Conservation (phyloP, 2,888 invertebrate genomes). For the Idaea aversata region DNA sequence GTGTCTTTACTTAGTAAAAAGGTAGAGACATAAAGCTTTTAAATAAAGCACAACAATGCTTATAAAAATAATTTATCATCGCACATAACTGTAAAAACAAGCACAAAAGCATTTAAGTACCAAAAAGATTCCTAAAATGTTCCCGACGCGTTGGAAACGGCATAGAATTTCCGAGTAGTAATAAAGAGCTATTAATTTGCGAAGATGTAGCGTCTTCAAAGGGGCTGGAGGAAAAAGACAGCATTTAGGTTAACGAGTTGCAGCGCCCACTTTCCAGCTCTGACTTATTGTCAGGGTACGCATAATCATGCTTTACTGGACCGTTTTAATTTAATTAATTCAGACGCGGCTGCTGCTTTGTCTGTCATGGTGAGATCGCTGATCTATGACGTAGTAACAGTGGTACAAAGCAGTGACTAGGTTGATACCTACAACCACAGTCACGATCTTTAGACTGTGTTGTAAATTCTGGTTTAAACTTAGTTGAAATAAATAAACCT, state of each 20-base stretch:
- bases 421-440: not conserved
- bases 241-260: slow-evolving; percentile 47
- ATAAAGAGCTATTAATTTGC: slow-evolving; percentile 24
- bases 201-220: slow-evolving; percentile 11
- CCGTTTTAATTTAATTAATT: slow-evolving; percentile 13
- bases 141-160: slow-evolving; percentile 2
- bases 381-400: not conserved
- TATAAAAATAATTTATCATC: slow-evolving; percentile 3
- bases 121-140: slow-evolving; percentile 5
- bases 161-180: slow-evolving; percentile 16
- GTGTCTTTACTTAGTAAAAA: not conserved
- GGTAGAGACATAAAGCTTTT: not conserved
- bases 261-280: slow-evolving; percentile 18
- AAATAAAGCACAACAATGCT: not conserved
- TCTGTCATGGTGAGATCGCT: not conserved
- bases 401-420: not conserved
- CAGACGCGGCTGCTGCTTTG: slow-evolving; percentile 2
- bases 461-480: not conserved
- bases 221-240: slow-evolving; percentile 15
- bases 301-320: slow-evolving; percentile 8
- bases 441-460: not conserved
- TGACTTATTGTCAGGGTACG: slow-evolving; percentile 21
- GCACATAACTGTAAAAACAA: slow-evolving; percentile 10
- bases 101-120: slow-evolving; percentile 5
- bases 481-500: not conserved